A percentile compares a stretch with the other conserved stretches of the same genome.
These are phyloP conservation scores for Echinometra lucunter DNA, from an alignment of 53 echinoderm and acorn worm species.

Conservation along the genomic window DNA sequence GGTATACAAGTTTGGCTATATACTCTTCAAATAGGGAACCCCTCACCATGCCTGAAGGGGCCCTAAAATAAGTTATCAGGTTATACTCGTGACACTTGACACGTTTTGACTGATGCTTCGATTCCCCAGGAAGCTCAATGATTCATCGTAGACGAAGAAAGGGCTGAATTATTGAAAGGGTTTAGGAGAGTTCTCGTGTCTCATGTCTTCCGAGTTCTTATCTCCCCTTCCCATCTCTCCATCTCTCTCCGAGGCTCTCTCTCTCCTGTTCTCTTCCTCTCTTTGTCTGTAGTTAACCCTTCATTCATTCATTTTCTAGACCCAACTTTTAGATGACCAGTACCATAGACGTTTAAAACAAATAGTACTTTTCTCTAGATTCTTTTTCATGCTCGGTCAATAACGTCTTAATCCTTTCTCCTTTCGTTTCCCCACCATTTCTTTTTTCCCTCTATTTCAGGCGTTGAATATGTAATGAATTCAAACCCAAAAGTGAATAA, in stretches of 20 bases:
- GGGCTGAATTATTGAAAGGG: conserved; percentile 9
- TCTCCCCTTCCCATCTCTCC: not conserved
- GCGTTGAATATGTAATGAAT: too few relatives aligned
- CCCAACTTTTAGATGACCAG: too few relatives aligned
- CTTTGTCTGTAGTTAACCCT: too few relatives aligned
- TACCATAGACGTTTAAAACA: too few relatives aligned
- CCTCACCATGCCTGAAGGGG: conserved; percentile 13
- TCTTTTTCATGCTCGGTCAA: not conserved
- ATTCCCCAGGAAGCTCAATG: conserved; percentile 36
- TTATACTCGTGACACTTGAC: conserved; percentile 45
- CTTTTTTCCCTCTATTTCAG: not conserved
- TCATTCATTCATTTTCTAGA: not conserved
- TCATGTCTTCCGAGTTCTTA: not conserved
- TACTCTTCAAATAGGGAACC: conserved; percentile 12
- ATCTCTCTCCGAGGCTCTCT: not conserved
- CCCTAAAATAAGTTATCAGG: conserved; percentile 46
- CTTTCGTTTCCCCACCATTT: not conserved
- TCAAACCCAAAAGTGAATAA: too few relatives aligned
- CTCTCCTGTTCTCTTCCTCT: not conserved
- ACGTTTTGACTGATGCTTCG: conserved; percentile 43
- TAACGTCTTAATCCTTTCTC: not conserved
- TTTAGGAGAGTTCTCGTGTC: not conserved
- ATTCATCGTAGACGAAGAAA: not conserved
- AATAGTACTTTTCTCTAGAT: not conserved
- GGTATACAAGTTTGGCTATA: not conserved